A percentile compares a stretch with the other conserved stretches of the same genome.
phyloP scores from a whole-genome alignment of 2,113 vertebrate genomes.

The Xiphophorus couchianus region DNA sequence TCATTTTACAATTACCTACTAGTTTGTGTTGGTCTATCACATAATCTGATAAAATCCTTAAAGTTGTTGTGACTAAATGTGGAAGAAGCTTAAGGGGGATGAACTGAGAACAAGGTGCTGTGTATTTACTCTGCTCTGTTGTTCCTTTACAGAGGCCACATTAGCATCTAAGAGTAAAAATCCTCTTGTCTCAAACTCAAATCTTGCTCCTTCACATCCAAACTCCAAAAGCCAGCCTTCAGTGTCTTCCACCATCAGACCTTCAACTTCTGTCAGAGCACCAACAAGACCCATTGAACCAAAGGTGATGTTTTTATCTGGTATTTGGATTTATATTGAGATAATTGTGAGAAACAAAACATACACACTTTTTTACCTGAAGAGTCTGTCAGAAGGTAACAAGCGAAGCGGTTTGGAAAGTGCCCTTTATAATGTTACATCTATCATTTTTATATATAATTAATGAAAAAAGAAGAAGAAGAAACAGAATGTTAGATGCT shows the following conservation, averaged over 20 bases:
- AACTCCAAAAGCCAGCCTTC: conserved; percentile 58
- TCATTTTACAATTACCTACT: not conserved
- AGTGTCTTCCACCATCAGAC: conserved; percentile 34
- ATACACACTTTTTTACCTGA: not conserved
- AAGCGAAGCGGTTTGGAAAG: not conserved
- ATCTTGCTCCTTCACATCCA: conserved; percentile 15
- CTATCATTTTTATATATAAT: not conserved
- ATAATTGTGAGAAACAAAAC: not conserved
- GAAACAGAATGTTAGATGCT: not conserved
- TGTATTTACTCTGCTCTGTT: not conserved
- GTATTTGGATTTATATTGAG: not conserved
- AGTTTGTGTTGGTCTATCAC: not conserved
- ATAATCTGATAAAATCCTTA: not conserved
- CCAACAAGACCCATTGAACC: conserved; percentile 35
- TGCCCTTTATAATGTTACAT: not conserved
- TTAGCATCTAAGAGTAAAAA: conserved; percentile 46
- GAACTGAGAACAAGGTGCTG: not conserved
- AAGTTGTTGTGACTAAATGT: not conserved
- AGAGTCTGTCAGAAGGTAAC: not conserved
- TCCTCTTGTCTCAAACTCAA: conserved; percentile 15
- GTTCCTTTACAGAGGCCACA: conserved; percentile 53
- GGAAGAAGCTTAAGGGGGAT: not conserved
- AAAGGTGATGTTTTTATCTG: conserved; percentile 49
- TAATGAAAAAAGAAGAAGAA: not conserved
- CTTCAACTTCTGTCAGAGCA: conserved; percentile 37